Percentiles rank a stretch among this genome's conserved stretches.
Conservation (phyloP, 2,888 invertebrate species). For the Mimumesa dahlbomi region DNA sequence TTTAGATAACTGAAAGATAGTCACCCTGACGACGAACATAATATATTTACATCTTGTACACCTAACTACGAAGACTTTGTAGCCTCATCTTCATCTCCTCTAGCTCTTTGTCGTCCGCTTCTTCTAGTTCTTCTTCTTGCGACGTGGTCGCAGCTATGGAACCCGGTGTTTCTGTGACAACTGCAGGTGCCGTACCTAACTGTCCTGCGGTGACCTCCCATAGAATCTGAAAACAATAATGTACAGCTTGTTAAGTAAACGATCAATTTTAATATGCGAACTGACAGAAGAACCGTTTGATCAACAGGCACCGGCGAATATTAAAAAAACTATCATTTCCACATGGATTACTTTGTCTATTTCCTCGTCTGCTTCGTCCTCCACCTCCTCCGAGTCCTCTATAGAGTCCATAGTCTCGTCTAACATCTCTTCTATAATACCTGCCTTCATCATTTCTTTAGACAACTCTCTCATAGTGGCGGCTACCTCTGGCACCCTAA, state of each 20-base stretch:
- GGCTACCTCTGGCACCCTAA: slow-evolving; percentile 95
- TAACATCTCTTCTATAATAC: slow-evolving; percentile 99
- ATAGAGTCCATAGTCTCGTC: slow-evolving; percentile 97
- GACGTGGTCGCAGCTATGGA: slow-evolving; percentile 82
- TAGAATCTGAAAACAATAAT: slow-evolving; percentile 83
- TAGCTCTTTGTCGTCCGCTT: slow-evolving; percentile 88
- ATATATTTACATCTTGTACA: slow-evolving; percentile 46
- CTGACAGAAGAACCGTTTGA: too few species aligned
- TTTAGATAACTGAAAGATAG: neutral
- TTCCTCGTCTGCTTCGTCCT: slow-evolving; percentile 96
- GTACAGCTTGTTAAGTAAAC: too few species aligned
- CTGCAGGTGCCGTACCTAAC: slow-evolving; percentile 94
- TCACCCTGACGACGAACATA: slow-evolving; percentile 16
- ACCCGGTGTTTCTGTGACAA: slow-evolving; percentile 85
- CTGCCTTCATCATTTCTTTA: slow-evolving; percentile 99
- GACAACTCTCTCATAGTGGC: slow-evolving; percentile 98
- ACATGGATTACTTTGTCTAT: slow-evolving; percentile 89
- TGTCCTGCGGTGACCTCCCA: slow-evolving; percentile 96
- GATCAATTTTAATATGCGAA: too few species aligned
- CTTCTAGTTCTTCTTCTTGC: slow-evolving; percentile 84
- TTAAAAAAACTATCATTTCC: neutral
- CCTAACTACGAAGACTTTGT: slow-evolving; percentile 92
- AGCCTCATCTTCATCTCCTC: slow-evolving; percentile 95
- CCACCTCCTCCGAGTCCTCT: slow-evolving; percentile 96
- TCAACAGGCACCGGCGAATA: too few species aligned